Base-by-base conservation (phyloP, 2,888 invertebrate genomes). In the Orchestes rusci region DNA sequence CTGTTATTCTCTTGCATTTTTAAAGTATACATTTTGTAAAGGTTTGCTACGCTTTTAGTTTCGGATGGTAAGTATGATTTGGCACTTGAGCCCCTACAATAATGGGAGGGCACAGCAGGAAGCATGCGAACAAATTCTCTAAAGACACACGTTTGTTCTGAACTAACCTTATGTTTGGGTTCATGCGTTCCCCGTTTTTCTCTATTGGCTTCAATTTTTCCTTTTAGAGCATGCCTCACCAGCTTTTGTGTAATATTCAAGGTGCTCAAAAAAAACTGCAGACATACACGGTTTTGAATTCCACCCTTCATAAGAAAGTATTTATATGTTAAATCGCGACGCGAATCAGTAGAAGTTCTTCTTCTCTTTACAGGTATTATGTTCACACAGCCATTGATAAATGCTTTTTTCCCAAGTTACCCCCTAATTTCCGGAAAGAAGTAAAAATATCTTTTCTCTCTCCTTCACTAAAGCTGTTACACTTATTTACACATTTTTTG, bases 61-160 rank as follows among this genome's bases (percentile, higher is more conserved):
- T 53, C 46, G 35, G 51, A 45, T 43, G 53, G 48, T 39, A 43
- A 39, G 40, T 50, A 50, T 43, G 39, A 36, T 44, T 45, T 48
- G 39, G 41, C 41, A 35, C 28, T 17, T 17, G 43, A 43, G 19
- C 37, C 15, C 10, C 43, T 36, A 36, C 43, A 43, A 40, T 40
- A 40, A 13, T 40, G 40, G 8, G 40, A 13, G 10, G 40, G 40
- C 13, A 39, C 15, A 7, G 37, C 38, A 16, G 43, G 43, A 30
- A 38, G 16, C 7, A 15, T 16, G 13, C 29, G 16, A 16, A 43
- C 27, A 37, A 37, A 43, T 8, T 15, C 36, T 27, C 15, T 43
- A 34, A 43, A 43, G 3, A 18, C 23, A 10, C 7, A 10, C 13
- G 29, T 16, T 42, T 37, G 28, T 12, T 36, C 16, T 3, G n/a